Base-by-base conservation (phyloP, 2,888 invertebrate species). In the Byasa hedistus region DNA sequence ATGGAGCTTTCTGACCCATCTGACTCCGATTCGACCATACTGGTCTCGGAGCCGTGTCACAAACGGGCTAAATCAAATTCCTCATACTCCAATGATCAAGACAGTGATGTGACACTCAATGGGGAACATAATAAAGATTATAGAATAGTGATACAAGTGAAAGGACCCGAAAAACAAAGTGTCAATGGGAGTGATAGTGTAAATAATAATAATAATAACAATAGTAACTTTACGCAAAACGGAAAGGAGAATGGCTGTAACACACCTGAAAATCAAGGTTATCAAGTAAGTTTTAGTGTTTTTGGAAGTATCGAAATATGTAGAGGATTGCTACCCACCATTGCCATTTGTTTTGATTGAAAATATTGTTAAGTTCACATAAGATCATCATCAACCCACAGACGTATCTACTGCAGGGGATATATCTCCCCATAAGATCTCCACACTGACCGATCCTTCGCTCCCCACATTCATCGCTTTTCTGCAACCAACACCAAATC, bases 1-100 rank as follows among this genome's bases (percentile, higher is more conserved):
- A 96, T 97, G 96, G 96, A 95, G 82, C 94, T 97, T 75, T 96
- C 96, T 81, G 97, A 97, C 91, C 96, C 96, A 61, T 96, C 96
- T 84, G 97, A 97, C 91, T 96, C 96, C 75, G 97, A 97, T 86
- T 97, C 96, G 71, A 97, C 97, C 61, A 95, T 97, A 74, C 92
- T 97, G 64, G 96, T 96, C 68, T 96, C 96, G 66, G 96, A 96
- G 82, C 95, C 96, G 58, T 93, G 94, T 66, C 94, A 94, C 81
- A 93, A 90, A 66, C 85, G 90, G 12, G 89, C 86, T 68, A 92
- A 92, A 72, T 87, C 90, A 1, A 89, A 86, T 73, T 85, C 90
- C 1, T 81, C 86, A 0, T 89, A 91, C 68, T 90, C 91, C 2
- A 85, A 85, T 72, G 92, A 91, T 48, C 90, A 90, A 71, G 93